A percentile compares a stretch with the other conserved stretches of the same genome.
phyloP scores from a whole-genome alignment of 2,113 vertebrate species.

The Larimichthys polyactis region DNA sequence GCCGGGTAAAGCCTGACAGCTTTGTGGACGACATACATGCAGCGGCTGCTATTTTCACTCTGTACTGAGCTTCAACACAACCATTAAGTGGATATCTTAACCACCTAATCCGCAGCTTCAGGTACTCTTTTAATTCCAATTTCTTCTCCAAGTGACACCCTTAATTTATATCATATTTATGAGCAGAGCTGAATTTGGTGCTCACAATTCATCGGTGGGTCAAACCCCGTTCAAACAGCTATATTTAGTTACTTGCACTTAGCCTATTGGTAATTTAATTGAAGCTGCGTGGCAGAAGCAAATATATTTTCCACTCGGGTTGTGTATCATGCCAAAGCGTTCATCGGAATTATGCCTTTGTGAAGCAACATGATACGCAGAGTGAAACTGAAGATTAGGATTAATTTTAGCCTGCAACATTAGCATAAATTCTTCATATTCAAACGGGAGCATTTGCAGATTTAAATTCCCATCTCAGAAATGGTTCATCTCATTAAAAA shows the following conservation, averaged over 20 bases:
- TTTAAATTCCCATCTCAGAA: constrained; percentile 14
- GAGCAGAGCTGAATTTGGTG: constrained; percentile 33
- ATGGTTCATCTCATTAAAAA: constrained; percentile 15
- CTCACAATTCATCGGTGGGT: constrained; percentile 49
- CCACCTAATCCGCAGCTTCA: constrained; percentile 19
- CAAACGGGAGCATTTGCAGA: constrained; percentile 17
- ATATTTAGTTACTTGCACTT: constrained; percentile 74
- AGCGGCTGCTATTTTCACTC: constrained; percentile 23
- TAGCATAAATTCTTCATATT: constrained; percentile 44
- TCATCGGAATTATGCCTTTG: constrained; percentile 41
- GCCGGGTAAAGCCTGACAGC: constrained; percentile 65
- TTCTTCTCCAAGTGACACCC: constrained; percentile 22
- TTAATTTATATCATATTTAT: constrained; percentile 55
- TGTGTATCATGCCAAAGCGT: constrained; percentile 48
- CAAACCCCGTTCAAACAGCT: constrained; percentile 62
- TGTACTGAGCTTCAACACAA: background rate
- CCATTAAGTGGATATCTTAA: constrained; percentile 7
- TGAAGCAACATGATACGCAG: constrained; percentile 44
- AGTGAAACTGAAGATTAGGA: constrained; percentile 62
- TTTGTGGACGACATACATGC: constrained; percentile 16
- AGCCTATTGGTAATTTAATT: constrained; percentile 71
- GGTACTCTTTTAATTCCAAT: constrained; percentile 21
- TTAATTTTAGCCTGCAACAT: constrained; percentile 49
- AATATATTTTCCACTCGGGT: constrained; percentile 67
- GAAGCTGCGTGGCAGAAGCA: constrained; percentile 63